phyloP scores from a whole-genome alignment of 2,888 invertebrate species.

The Tinea pellionella region DNA sequence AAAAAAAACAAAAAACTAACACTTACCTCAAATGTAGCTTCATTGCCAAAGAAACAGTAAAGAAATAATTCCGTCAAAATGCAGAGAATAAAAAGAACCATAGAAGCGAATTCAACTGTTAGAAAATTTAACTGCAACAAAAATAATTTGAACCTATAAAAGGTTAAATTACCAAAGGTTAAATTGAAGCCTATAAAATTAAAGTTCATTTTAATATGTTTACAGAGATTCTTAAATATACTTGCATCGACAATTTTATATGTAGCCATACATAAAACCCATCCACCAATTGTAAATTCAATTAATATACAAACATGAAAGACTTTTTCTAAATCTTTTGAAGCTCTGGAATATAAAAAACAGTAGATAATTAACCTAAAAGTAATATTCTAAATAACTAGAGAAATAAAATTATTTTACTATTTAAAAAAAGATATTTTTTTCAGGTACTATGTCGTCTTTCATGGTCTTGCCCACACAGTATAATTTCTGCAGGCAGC shows the following conservation, averaged over 20 bases:
- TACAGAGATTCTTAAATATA: too few species aligned
- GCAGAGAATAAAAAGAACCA: conserved; percentile 62
- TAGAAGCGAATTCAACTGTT: conserved; percentile 60
- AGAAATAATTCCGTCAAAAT: conserved; percentile 66
- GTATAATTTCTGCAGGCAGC: too few species aligned
- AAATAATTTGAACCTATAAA: not conserved
- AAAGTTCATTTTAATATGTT: too few species aligned
- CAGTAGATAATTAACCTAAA: too few species aligned
- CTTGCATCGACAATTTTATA: conserved; percentile 19
- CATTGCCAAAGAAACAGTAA: conserved; percentile 70
- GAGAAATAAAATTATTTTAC: too few species aligned
- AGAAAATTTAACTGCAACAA: conserved; percentile 33
- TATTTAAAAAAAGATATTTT: too few species aligned
- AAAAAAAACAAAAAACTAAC: not conserved
- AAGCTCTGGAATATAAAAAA: not conserved
- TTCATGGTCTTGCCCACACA: too few species aligned
- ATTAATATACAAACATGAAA: conserved; percentile 46
- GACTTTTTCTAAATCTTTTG: conserved; percentile 33
- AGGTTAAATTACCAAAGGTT: not conserved
- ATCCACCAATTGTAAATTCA: conserved; percentile 54
- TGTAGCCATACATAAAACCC: conserved; percentile 60
- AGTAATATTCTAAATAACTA: too few species aligned
- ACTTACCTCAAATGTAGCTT: conserved; percentile 60
- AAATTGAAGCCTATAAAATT: not conserved
- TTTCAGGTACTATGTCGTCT: too few species aligned